Evolutionary conservation across 1,140 invertebrate genomes (phyloP).

Genomic region (Euborellia annulipes): DNA sequence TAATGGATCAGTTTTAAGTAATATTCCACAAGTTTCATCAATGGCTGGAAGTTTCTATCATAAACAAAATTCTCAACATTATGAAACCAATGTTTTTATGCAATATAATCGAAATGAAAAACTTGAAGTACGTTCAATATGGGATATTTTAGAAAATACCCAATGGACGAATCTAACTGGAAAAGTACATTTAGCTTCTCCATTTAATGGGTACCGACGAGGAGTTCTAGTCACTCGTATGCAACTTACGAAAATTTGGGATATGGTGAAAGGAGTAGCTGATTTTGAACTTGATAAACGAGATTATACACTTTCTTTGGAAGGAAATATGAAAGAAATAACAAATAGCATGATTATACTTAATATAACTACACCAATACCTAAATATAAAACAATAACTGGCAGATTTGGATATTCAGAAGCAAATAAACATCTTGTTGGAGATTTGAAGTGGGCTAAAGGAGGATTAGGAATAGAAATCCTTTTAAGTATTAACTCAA

Average conservation of each 20-base stretch:
- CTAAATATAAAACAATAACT: constrained; percentile 40
- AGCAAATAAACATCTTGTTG: constrained; percentile 46
- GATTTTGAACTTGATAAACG: constrained; percentile 49
- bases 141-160: constrained; percentile 30
- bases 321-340: constrained; percentile 41
- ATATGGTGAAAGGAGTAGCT: constrained; percentile 42
- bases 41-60: constrained; percentile 36
- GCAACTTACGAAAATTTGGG: constrained; percentile 35
- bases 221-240: constrained; percentile 46
- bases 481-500: constrained; percentile 33
- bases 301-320: constrained; percentile 40
- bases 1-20: constrained; percentile 35
- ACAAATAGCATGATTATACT: constrained; percentile 48
- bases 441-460: constrained; percentile 44
- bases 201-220: constrained; percentile 43
- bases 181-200: constrained; percentile 33
- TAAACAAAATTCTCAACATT: constrained; percentile 28
- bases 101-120: constrained; percentile 33
- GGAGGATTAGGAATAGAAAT: constrained; percentile 50
- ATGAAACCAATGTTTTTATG: constrained; percentile 27
- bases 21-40: constrained; percentile 36
- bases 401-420: constrained; percentile 56
- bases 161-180: constrained; percentile 36
- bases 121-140: constrained; percentile 36
- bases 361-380: constrained; percentile 52